Evolutionary conservation across 2,888 invertebrate genomes (phyloP), one percentile per base, ranked within the genome.

Genomic region (Pollenia labialis): DNA sequence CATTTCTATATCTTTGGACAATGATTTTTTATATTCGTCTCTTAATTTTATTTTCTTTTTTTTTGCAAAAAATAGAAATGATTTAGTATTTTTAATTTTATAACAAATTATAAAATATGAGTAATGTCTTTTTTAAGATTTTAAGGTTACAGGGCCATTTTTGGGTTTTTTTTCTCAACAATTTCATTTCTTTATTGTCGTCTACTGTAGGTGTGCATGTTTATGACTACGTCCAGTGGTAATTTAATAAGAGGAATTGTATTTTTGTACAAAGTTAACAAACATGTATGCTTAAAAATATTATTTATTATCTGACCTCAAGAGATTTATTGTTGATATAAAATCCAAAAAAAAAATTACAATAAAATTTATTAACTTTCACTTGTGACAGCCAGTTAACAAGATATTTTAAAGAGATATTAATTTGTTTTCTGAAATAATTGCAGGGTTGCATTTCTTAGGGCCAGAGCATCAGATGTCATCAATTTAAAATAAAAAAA

Each of bases 221-320:
- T 23, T 16, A 18, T 18, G 23, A 16, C 40, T 40, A 50, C 12
- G 7, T 10, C 9, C 11, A 58, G 68, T 69, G 68, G 32, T 69
- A 69, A 69, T 69, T 52, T 69, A 69, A 69, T 69, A 69, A 69
- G 52, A 52, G 68, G 50, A n/a, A 52, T 69, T 46, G 32, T 52
- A 16, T 16, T 12, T 56, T 32, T 64, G 7, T 64, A 23, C 12
- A 23, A 58, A 32, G 12, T 32, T 32, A 68, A 46, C n/a, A 40
- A 18, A 16, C 11, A 40, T 50, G 9, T n/a, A 40, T 68, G 32
- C 50, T 14, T 23, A 32, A 40, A 68, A 66, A 81, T 50, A 56
- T 74, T 74, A 69, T 81, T 85, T 85, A 85, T 84, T 75, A 76
- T 68, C 42, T 80, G 60, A 56, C 64, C 80, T 69, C n/a, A 52